Conservation (phyloP, 64 coral and sea anemone species). For the Montipora capricornis region DNA sequence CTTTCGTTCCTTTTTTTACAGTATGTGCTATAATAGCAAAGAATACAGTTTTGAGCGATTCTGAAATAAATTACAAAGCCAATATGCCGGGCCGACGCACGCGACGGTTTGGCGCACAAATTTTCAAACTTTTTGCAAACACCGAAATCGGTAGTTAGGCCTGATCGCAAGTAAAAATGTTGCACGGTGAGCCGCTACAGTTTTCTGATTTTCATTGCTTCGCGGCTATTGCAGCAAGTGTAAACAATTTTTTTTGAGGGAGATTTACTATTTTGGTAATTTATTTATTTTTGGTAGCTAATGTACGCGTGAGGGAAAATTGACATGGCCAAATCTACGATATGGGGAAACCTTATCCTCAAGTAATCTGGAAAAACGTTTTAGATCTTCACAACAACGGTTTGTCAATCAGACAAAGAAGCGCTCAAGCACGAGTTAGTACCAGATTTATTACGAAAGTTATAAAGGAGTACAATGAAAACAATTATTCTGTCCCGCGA, state of each 20-base stretch:
- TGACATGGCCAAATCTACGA: neutral
- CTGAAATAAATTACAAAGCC: neutral
- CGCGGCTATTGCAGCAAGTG: neutral
- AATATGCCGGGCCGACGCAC: neutral
- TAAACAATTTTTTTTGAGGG: neutral
- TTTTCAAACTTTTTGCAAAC: neutral
- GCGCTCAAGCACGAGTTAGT: too few species aligned
- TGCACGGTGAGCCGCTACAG: constrained; percentile 4
- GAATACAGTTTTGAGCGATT: neutral
- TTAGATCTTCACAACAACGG: too few species aligned
- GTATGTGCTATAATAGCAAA: constrained; percentile 5
- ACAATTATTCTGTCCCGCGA: too few species aligned
- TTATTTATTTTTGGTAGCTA: neutral
- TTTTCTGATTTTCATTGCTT: constrained; percentile 16
- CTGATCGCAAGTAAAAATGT: neutral
- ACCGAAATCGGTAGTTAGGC: neutral
- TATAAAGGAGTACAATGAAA: too few species aligned
- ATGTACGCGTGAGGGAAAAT: neutral
- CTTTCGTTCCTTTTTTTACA: neutral
- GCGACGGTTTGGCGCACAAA: neutral
- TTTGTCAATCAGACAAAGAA: too few species aligned
- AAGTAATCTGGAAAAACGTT: too few species aligned
- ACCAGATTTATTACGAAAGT: too few species aligned
- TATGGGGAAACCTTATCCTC: neutral
- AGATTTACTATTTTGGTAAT: constrained; percentile 1